Evolutionary conservation across 2,113 vertebrate species (phyloP), one percentile per base, ranked within the genome.

Genomic region (Fulica atra): DNA sequence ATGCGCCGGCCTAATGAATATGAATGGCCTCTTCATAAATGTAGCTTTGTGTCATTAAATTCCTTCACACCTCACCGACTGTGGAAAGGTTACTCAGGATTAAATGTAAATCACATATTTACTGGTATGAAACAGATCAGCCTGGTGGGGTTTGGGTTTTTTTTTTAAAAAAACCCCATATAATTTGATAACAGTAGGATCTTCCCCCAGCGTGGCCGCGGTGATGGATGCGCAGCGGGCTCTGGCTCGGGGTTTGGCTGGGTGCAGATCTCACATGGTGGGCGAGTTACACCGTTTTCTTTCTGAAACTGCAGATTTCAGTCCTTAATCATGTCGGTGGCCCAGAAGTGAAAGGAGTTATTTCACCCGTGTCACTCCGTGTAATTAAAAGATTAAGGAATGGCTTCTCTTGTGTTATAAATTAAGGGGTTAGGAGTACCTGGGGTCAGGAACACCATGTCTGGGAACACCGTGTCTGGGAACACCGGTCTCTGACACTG

Each of bases 61-160:
- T 98, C 98, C 98, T 99, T 98, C 98, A 99, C 98, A 98, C 88
- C 96, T 98, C 97, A 78, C 91, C 90, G 98, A 95, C 74, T 96
- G 15, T 76, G 78, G 96, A 98, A 98, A 98, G 98, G 98, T 98
- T 98, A 97, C 97, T 97, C 93, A 81, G 97, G 98, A 98, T 98
- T 96, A 98, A 98, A 99, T 98, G 98, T 97, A 99, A 99, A 99
- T 99, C 98, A 98, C 97, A 70, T 97, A 98, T 98, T 99, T 98
- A 98, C 98, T 98, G 97, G 97, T 92, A 98, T 79, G 96, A 98
- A 98, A 98, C 97, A 97, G 97, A 97, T 92, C 89, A 74, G 76
- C 15, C 31, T 94, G 96, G 44, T 46, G 44, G 48, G 21, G 48
- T 48, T 23, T 48, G 48, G 48, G 48, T 17, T 16, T 97, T 96